A percentile compares a stretch with the other conserved stretches of the same genome.
phyloP scores from a whole-genome alignment of 2,888 invertebrate genomes.

The Azorinus chamasolen region DNA sequence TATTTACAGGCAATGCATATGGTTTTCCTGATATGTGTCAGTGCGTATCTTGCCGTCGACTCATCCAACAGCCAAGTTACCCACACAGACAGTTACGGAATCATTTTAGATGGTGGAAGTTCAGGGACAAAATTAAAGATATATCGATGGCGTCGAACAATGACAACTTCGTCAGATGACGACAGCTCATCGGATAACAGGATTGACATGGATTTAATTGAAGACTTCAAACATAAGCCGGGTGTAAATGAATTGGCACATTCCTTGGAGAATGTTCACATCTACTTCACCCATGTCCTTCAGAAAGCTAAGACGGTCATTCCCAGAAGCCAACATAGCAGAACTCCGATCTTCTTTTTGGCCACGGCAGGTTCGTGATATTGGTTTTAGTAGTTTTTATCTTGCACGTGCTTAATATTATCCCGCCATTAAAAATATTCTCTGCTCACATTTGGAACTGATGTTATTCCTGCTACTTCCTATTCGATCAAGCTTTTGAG shows the following conservation, averaged over 20 bases:
- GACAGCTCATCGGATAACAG: constrained; percentile 24
- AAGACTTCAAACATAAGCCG: constrained; percentile 70
- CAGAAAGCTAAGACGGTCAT: constrained; percentile 20
- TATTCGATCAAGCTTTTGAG: too few relatives aligned
- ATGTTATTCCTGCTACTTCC: too few relatives aligned
- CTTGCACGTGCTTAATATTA: too few relatives aligned
- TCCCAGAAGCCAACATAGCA: constrained; percentile 80
- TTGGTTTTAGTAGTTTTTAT: too few relatives aligned
- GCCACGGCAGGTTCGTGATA: constrained; percentile 87
- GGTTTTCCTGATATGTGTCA: constrained; percentile 61
- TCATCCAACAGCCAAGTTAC: constrained; percentile 13
- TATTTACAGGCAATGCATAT: constrained; percentile 65
- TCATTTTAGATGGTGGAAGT: constrained; percentile 88
- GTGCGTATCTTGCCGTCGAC: constrained; percentile 46
- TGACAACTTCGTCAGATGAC: constrained; percentile 33
- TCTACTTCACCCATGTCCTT: constrained; percentile 83
- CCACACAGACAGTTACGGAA: constrained; percentile 82
- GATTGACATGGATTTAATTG: constrained; percentile 38
- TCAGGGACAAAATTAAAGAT: constrained; percentile 87
- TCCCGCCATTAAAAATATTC: too few relatives aligned
- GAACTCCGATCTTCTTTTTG: constrained; percentile 87
- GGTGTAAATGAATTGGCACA: constrained; percentile 68
- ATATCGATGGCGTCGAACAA: constrained; percentile 84
- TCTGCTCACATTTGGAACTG: too few relatives aligned
- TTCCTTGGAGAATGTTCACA: constrained; percentile 44